Conservation (phyloP, 2,797 vertebrate species). For the Chrysocyon brachyurus region DNA sequence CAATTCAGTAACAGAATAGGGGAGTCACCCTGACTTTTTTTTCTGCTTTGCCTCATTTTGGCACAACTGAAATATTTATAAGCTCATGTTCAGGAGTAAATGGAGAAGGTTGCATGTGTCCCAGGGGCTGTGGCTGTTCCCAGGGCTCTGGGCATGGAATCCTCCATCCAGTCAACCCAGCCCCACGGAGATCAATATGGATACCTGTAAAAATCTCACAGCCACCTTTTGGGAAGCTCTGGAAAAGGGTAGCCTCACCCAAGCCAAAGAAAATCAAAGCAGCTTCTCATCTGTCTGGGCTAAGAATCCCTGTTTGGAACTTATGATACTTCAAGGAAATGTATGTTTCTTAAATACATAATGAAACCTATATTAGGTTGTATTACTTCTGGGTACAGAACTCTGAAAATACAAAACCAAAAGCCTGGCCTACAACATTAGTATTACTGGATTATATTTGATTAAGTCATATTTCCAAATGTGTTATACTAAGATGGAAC, state of each 20-base stretch:
- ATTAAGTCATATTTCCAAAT: background rate
- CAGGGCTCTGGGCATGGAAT: background rate
- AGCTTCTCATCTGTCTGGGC: background rate
- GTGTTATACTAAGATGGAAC: background rate
- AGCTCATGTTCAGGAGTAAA: background rate
- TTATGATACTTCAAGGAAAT: background rate
- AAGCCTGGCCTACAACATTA: background rate
- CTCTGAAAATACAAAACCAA: background rate
- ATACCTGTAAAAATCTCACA: background rate
- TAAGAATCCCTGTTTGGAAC: background rate
- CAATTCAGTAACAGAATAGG: background rate
- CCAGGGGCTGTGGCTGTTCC: background rate
- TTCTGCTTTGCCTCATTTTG: background rate
- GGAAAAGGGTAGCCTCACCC: background rate
- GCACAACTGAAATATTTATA: background rate
- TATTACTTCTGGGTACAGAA: background rate
- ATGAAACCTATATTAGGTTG: background rate
- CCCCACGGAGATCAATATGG: background rate
- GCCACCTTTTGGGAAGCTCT: background rate
- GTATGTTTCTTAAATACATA: background rate
- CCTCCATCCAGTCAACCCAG: too few species aligned
- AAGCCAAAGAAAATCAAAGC: background rate
- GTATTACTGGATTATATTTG: background rate
- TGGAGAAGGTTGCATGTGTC: background rate
- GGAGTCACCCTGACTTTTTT: background rate